These are phyloP conservation scores for Paratrypauchen microcephalus DNA, from an alignment of 2,797 vertebrate genomes.

Conservation along the genomic window DNA sequence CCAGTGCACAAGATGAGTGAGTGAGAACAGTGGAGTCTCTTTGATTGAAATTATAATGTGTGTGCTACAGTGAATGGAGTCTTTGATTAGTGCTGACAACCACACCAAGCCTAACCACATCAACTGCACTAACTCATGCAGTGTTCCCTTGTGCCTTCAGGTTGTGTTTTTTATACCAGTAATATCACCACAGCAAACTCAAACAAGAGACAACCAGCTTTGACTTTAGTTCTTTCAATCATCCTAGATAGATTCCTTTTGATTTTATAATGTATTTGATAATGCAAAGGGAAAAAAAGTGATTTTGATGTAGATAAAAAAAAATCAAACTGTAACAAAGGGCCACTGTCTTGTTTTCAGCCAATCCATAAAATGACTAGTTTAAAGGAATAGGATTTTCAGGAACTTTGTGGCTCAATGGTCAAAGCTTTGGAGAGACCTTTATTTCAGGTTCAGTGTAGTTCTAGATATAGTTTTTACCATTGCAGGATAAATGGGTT, in stretches of 20 bases:
- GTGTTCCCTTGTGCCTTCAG: neutral
- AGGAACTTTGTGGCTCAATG: neutral
- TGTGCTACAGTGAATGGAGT: slow-evolving; percentile 14
- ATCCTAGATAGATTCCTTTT: neutral
- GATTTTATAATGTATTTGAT: no score
- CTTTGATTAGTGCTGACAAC: slow-evolving; percentile 11
- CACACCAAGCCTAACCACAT: slow-evolving; percentile 27
- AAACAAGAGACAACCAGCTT: neutral
- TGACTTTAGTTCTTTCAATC: neutral
- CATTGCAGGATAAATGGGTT: neutral
- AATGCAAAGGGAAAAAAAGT: no score
- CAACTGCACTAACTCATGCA: slow-evolving; percentile 12
- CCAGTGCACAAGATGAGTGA: neutral
- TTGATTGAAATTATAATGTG: slow-evolving; percentile 18
- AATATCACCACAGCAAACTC: neutral
- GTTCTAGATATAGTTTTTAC: neutral
- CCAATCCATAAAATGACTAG: neutral
- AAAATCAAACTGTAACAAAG: no score
- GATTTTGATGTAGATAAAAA: no score
- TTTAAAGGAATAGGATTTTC: neutral
- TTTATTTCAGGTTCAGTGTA: neutral
- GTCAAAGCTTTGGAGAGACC: neutral
- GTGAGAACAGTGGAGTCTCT: neutral
- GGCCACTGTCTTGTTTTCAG: neutral
- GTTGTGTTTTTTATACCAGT: slow-evolving; percentile 3